These are phyloP conservation scores for Mesocentrotus franciscanus DNA, from an alignment of 53 echinoderm and acorn worm genomes.

Conservation along the genomic window DNA sequence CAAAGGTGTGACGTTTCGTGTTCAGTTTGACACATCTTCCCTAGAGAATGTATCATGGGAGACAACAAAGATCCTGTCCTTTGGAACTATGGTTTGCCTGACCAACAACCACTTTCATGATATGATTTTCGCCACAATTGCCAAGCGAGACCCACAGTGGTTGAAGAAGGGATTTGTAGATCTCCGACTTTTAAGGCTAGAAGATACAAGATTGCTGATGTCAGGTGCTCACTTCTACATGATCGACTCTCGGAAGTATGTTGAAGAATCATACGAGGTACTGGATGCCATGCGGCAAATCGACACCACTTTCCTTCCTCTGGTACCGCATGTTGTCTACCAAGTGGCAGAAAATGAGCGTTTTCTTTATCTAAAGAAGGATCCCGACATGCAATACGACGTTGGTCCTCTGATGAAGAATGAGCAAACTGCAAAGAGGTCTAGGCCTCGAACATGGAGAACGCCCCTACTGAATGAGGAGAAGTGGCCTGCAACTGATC, in stretches of 20 bases:
- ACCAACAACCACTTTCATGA: slow-evolving; percentile 74
- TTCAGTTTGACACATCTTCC: slow-evolving; percentile 66
- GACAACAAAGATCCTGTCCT: slow-evolving; percentile 71
- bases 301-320: slow-evolving; percentile 66
- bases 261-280: slow-evolving; percentile 89
- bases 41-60: slow-evolving; percentile 62
- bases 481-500: slow-evolving; percentile 74
- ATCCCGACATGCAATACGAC: slow-evolving; percentile 66
- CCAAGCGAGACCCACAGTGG: slow-evolving; percentile 68
- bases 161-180: slow-evolving; percentile 73
- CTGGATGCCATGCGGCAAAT: slow-evolving; percentile 78
- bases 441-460: slow-evolving; percentile 12
- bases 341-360: slow-evolving; percentile 10
- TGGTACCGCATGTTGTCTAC: slow-evolving; percentile 78
- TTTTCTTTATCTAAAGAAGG: slow-evolving; percentile 64
- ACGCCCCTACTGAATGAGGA: slow-evolving; percentile 44
- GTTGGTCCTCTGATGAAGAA: slow-evolving; percentile 47
- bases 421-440: not conserved
- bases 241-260: slow-evolving; percentile 85
- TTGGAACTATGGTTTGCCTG: slow-evolving; percentile 86
- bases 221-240: slow-evolving; percentile 71
- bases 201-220: slow-evolving; percentile 34
- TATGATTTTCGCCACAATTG: slow-evolving; percentile 78
- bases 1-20: slow-evolving; percentile 68
- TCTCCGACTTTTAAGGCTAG: slow-evolving; percentile 62